A percentile compares a stretch with the other conserved stretches of the same genome.
These are phyloP conservation scores for Pachydiplax longipennis DNA, from an alignment of 2,888 invertebrate species.

Conservation along the genomic window DNA sequence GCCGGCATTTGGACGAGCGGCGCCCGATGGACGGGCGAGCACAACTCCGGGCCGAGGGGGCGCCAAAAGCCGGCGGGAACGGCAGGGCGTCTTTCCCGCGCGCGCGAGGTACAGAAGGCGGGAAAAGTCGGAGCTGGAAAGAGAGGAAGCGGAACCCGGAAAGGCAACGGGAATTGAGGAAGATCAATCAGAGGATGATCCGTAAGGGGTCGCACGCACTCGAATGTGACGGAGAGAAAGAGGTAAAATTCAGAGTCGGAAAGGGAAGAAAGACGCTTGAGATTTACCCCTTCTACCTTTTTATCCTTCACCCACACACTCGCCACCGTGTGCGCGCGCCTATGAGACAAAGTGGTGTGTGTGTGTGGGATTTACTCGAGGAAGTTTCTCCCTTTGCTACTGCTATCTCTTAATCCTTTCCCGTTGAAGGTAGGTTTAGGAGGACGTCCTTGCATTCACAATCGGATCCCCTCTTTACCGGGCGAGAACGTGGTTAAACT, in stretches of 20 bases:
- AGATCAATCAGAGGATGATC: background rate
- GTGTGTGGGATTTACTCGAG: background rate
- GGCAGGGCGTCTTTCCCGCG: background rate
- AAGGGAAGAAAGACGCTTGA: background rate
- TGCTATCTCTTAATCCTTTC: background rate
- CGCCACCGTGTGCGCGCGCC: background rate
- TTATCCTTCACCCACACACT: background rate
- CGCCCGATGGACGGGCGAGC: background rate
- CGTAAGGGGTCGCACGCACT: background rate
- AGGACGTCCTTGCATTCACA: background rate
- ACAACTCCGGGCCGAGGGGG: background rate
- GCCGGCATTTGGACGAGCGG: background rate
- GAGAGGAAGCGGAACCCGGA: background rate
- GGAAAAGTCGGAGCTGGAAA: background rate
- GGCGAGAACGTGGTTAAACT: background rate
- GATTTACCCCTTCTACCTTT: background rate
- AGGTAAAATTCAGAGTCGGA: background rate
- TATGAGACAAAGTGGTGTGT: background rate
- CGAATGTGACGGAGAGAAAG: background rate
- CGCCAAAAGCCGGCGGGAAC: background rate
- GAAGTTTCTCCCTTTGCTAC: background rate
- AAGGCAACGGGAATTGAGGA: background rate
- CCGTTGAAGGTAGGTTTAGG: background rate
- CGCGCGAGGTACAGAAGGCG: background rate
- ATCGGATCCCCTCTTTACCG: background rate